phyloP scores from a whole-genome alignment of 2,113 vertebrate species.

The Epinephelus lanceolatus region DNA sequence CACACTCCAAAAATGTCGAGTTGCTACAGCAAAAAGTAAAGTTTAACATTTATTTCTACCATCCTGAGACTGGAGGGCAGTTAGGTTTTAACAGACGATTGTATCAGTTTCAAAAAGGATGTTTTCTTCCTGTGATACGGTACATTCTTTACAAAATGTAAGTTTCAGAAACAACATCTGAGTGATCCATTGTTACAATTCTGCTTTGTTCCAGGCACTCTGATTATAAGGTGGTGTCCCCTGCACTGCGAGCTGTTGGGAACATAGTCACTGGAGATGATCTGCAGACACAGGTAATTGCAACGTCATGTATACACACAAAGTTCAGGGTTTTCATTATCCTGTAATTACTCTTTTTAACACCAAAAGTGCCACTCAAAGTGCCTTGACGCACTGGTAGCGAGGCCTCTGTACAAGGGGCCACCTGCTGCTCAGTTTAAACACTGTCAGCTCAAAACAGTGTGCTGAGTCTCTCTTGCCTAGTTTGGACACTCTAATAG shows the following conservation, averaged over 20 bases:
- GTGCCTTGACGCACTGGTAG: too few species aligned
- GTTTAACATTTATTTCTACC: background rate
- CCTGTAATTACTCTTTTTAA: too few species aligned
- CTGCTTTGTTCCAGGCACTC: slow-evolving; percentile 88
- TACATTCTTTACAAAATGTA: too few species aligned
- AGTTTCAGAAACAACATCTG: background rate
- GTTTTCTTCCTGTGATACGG: too few species aligned
- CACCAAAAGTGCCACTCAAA: too few species aligned
- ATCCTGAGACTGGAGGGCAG: background rate
- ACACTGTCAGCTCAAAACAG: too few species aligned
- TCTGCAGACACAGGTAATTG: slow-evolving; percentile 94
- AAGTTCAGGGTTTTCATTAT: too few species aligned
- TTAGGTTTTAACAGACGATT: background rate
- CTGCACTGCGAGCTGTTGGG: slow-evolving; percentile 95
- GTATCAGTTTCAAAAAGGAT: background rate
- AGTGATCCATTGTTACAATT: background rate
- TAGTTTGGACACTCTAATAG: too few species aligned
- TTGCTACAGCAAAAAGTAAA: background rate
- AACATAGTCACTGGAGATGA: slow-evolving; percentile 99
- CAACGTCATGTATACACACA: background rate
- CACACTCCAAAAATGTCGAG: too few species aligned
- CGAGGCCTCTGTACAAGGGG: too few species aligned
- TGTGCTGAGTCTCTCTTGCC: too few species aligned
- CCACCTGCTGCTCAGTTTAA: too few species aligned
- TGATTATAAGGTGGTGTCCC: slow-evolving; percentile 98